Evolutionary conservation across 2,113 vertebrate genomes (phyloP).

Genomic region (Neomonachus schauinslandi): DNA sequence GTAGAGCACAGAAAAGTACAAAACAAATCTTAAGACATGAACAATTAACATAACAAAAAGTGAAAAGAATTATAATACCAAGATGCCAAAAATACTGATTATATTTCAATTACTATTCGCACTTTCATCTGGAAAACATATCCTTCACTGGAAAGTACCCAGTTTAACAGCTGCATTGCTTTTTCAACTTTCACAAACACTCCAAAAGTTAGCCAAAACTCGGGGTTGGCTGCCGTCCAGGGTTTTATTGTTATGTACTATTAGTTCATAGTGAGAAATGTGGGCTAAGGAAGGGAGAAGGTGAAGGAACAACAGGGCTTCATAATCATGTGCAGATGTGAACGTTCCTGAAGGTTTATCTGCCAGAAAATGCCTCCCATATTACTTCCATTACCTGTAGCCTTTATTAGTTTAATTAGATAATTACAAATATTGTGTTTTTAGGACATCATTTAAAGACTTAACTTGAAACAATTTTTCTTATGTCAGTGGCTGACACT

Average conservation of each 20-base stretch:
- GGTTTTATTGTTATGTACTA: slow-evolving; percentile 84
- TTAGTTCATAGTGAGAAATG: slow-evolving; percentile 85
- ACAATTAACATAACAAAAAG: slow-evolving; percentile 53
- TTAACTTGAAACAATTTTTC: slow-evolving; percentile 65
- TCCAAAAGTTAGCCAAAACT: slow-evolving; percentile 80
- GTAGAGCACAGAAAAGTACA: slow-evolving; percentile 32
- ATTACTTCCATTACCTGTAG: slow-evolving; percentile 81
- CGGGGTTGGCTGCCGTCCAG: slow-evolving; percentile 81
- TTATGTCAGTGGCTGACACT: slow-evolving; percentile 34
- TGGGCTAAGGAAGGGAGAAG: slow-evolving; percentile 64
- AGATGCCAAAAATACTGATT: slow-evolving; percentile 60
- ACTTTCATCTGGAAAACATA: slow-evolving; percentile 76
- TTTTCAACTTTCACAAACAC: slow-evolving; percentile 84
- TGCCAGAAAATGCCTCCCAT: slow-evolving; percentile 71
- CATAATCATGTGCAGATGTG: slow-evolving; percentile 85
- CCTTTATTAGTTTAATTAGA: slow-evolving; percentile 71
- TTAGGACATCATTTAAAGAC: slow-evolving; percentile 70
- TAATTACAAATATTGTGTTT: slow-evolving; percentile 76
- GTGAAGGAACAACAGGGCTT: slow-evolving; percentile 61
- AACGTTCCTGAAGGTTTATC: slow-evolving; percentile 68
- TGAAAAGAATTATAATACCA: slow-evolving; percentile 15
- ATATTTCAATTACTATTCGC: slow-evolving; percentile 61
- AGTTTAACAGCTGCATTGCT: slow-evolving; percentile 84
- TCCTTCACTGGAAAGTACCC: slow-evolving; percentile 54
- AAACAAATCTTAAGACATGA: slow-evolving; percentile 8